phyloP scores from a whole-genome alignment of 2,113 vertebrate species.

The Petroica traversi region DNA sequence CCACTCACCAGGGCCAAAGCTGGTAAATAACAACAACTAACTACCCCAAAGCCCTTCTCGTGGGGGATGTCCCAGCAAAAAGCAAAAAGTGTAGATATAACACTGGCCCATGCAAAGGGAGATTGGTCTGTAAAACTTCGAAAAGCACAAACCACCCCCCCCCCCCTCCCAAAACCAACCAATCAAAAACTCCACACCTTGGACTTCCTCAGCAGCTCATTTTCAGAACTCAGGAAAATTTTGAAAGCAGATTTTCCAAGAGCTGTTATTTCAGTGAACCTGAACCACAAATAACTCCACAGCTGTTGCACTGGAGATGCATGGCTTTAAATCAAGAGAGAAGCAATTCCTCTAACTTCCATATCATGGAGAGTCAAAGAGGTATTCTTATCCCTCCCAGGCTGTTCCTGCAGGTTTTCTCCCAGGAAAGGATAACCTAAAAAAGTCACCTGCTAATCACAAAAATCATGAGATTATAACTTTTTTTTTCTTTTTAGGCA shows the following conservation, averaged over 20 bases:
- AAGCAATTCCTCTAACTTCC: background rate
- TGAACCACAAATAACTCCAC: slow-evolving; percentile 31
- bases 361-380: background rate
- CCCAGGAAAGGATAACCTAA: background rate
- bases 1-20: background rate
- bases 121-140: background rate
- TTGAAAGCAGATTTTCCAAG: background rate
- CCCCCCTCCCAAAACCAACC: background rate
- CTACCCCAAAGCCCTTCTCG: fast-evolving
- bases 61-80: background rate
- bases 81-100: background rate
- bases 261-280: slow-evolving; percentile 12
- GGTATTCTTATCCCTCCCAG: background rate
- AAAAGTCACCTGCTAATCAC: background rate
- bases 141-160: background rate
- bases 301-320: background rate
- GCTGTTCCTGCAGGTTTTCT: background rate
- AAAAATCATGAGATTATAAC: background rate
- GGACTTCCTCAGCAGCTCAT: background rate
- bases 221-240: background rate
- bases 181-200: background rate
- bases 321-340: background rate
- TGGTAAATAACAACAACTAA: background rate
- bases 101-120: background rate
- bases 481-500: background rate